Evolutionary conservation across 1,140 invertebrate genomes (phyloP), one percentile per base, ranked within the genome.

Genomic region (Druon quercuslanigerum): DNA sequence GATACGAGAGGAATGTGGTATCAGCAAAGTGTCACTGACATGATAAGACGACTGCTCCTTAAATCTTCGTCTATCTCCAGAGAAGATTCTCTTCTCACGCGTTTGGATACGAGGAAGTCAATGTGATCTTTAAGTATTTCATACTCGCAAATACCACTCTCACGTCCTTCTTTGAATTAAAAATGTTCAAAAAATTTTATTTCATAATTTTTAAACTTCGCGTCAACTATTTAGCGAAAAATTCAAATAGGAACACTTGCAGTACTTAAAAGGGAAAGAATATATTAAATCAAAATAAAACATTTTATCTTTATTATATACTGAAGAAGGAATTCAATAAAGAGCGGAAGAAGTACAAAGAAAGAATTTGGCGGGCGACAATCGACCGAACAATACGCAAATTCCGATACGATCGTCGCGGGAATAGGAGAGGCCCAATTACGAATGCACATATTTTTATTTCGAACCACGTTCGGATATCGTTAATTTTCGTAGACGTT

Each of bases 391-490:
- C 25, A 66, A 66, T 66, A 66, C 57, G 20, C 33, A 3, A 16
- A 66, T 66, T 46, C 60, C 13, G 60, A 66, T 66, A 66, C 60
- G 33, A 40, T 16, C 25, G 60, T 66, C 25, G 20, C 1, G 20
- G 19, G 57, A 60, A 4, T 6, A 54, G 11, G 57, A 33, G 60
- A 40, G 60, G 46, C 60, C 13, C 60, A 66, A 66, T 66, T 66
- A 66, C 60, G n/a, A 20, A 46, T 66, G 60, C 33, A 33, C 60
- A 66, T 66, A 66, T 40, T 66, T 66, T 66, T 66, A 66, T 66
- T 33, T 40, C 60, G 40, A 66, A 16, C 6, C 16, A 66, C 14
- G 25, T 13, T 66, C 25, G 60, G 60, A 40, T 33, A 14, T 33
- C 20, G 60, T 66, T 66, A 66, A 66, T 66, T 66, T 66, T 3